Percentiles rank a stretch among this genome's conserved stretches.
phyloP scores from a whole-genome alignment of 2,797 vertebrate genomes.

The Argentina silus region DNA sequence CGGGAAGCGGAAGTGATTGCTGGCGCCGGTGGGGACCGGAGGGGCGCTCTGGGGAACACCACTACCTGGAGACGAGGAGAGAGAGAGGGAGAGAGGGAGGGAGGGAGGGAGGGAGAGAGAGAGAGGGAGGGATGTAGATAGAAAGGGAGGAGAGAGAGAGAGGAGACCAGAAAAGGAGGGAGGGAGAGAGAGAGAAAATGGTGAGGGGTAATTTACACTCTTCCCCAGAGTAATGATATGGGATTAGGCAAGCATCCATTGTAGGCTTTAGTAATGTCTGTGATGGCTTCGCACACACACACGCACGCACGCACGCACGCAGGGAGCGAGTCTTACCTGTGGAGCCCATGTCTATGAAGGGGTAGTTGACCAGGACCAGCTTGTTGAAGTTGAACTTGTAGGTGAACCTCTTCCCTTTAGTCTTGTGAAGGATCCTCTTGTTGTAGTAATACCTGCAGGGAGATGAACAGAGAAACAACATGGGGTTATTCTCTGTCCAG shows the following conservation, averaged over 20 bases:
- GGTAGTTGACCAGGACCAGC: slow-evolving; percentile 93
- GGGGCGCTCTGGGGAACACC: slow-evolving; percentile 91
- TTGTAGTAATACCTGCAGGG: slow-evolving; percentile 91
- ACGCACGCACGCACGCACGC: slow-evolving; percentile 18
- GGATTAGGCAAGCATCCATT: slow-evolving; percentile 40
- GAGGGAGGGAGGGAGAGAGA: background rate
- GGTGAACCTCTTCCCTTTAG: slow-evolving; percentile 94
- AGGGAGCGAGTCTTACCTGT: slow-evolving; percentile 70
- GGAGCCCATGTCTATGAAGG: slow-evolving; percentile 91
- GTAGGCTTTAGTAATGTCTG: slow-evolving; percentile 47
- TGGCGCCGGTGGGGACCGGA: slow-evolving; percentile 83
- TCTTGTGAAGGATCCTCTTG: slow-evolving; percentile 93
- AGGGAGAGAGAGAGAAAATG: background rate
- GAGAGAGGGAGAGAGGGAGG: background rate
- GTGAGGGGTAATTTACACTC: slow-evolving; percentile 42
- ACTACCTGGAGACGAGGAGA: slow-evolving; percentile 72
- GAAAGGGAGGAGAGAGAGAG: background rate
- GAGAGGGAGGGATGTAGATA: background rate
- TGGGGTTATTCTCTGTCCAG: background rate
- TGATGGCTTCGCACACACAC: background rate
- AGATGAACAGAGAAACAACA: slow-evolving; percentile 16
- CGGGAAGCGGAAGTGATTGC: slow-evolving; percentile 89
- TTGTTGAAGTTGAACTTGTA: slow-evolving; percentile 98
- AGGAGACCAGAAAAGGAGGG: slow-evolving; percentile 4
- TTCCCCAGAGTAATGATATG: slow-evolving; percentile 51